Conservation (phyloP, 2,888 invertebrate species). For the Stictocephala bisonia region DNA sequence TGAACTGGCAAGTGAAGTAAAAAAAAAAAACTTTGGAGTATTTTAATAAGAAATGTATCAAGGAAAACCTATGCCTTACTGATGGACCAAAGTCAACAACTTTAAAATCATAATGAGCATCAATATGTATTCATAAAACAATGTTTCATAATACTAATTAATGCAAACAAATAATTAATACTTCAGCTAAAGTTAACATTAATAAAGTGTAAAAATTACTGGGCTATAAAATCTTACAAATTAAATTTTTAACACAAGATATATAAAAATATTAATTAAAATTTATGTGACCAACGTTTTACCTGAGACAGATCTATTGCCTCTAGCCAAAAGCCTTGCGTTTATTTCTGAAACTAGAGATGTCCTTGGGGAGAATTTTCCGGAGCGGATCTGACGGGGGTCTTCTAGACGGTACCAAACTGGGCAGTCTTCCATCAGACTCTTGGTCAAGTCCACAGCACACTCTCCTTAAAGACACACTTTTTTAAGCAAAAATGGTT, state of each 20-base stretch:
- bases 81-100: not conserved
- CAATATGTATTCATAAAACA: too few relatives aligned
- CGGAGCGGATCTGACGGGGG: slow-evolving; percentile 74
- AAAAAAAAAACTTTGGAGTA: too few relatives aligned
- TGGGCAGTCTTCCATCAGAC: slow-evolving; percentile 87
- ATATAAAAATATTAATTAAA: too few relatives aligned
- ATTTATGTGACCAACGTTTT: slow-evolving; percentile 30
- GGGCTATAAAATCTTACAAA: too few relatives aligned
- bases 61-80: slow-evolving; percentile 41
- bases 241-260: too few relatives aligned
- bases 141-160: too few relatives aligned
- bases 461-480: slow-evolving; percentile 66
- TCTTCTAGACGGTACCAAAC: slow-evolving; percentile 92
- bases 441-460: slow-evolving; percentile 81
- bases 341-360: slow-evolving; percentile 77
- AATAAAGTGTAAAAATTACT: too few relatives aligned
- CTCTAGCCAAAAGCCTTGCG: slow-evolving; percentile 74
- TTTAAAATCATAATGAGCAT: too few relatives aligned
- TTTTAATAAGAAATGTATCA: not conserved
- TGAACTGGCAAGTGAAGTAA: too few relatives aligned
- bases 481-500: too few relatives aligned
- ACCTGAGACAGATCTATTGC: slow-evolving; percentile 79
- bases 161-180: too few relatives aligned
- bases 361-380: slow-evolving; percentile 81
- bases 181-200: too few relatives aligned